Evolutionary conservation across 2,888 invertebrate species (phyloP), one percentile per base, ranked within the genome.

Genomic region (Gymnosoma rotundatum): DNA sequence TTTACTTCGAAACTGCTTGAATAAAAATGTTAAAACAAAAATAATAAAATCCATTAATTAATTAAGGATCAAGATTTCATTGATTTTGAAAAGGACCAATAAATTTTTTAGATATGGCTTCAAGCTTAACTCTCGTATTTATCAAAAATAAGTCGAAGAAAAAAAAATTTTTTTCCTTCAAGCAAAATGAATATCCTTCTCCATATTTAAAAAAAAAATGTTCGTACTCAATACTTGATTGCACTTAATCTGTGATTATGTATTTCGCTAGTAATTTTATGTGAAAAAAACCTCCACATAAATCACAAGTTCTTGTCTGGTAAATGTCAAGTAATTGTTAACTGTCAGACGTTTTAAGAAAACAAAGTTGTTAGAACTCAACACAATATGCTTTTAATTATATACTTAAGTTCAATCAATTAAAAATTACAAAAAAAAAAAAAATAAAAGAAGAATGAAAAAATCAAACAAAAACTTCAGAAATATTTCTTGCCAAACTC

Each of bases 351-450:
- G 50, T 60, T 60, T 38, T 18, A 38, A 25, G 25, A 60, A 67
- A 76, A 67, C 67, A 78, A 69, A 75, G 70, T 70, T 70, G 78
- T 70, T 70, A 70, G 36, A 70, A 78, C 32, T 58, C 58, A 79
- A 73, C 52, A 60, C 42, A 73, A 60, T 72, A 14, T 56, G 50
- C 16, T 50, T 60, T 73, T 79, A 79, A 73, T 79, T 79, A 73
- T 25, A 38, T 50, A 67, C 50, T 61, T 78, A 45, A 42, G n/a
- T 42, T 14, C 38, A 61, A 69, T 52, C 76, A 78, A 78, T 78
- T 78, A 78, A 69, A 78, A 58, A 56, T 20, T 12, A 70, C 1
- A 42, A 16, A n/a, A 20, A 2, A 12, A 45, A 1, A 9, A 74
- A 16, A 18, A 20, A 0, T 7, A 45, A 0, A 9, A 74, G 25